Evolutionary conservation across 2,888 invertebrate genomes (phyloP).

Genomic region (Liposcelis brunnea): DNA sequence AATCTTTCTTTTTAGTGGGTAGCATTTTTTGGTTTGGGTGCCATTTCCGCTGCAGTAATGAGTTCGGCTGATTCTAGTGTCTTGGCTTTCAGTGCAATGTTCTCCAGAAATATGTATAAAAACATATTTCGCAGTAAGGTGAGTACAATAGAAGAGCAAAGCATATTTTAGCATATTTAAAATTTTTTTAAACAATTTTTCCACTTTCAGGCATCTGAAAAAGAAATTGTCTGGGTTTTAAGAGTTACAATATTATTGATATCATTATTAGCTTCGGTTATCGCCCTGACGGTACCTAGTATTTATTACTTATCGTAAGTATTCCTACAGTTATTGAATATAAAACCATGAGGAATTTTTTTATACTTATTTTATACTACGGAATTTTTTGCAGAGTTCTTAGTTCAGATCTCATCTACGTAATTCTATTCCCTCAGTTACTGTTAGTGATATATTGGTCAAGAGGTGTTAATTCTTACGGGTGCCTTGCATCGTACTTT

Average conservation of each 20-base stretch:
- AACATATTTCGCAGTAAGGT: conserved; percentile 45
- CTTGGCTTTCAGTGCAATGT: conserved; percentile 52
- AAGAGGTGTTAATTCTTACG: conserved; percentile 46
- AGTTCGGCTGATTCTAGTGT: conserved; percentile 57
- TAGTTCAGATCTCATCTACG: conserved; percentile 52
- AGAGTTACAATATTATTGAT: conserved; percentile 42
- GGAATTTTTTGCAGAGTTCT: conserved; percentile 29
- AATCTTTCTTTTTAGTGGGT: conserved; percentile 27
- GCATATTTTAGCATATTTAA: not conserved
- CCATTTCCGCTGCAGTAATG: conserved; percentile 60
- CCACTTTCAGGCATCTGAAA: conserved; percentile 45
- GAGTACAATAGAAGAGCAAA: conserved; percentile 16
- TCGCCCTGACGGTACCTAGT: conserved; percentile 46
- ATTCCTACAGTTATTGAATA: conserved; percentile 7
- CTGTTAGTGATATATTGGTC: conserved; percentile 45
- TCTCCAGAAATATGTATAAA: conserved; percentile 52
- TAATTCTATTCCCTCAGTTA: conserved; percentile 53
- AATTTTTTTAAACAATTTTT: too few relatives aligned
- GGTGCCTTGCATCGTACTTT: conserved; percentile 37
- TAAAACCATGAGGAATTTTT: not conserved
- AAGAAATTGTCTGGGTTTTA: conserved; percentile 49
- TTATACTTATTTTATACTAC: conserved; percentile 1
- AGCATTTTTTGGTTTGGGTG: conserved; percentile 50
- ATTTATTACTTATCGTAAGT: conserved; percentile 38
- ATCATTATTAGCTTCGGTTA: conserved; percentile 38